Base-by-base conservation (phyloP, 2,888 invertebrate genomes). In the Lithophane semibrunnea region DNA sequence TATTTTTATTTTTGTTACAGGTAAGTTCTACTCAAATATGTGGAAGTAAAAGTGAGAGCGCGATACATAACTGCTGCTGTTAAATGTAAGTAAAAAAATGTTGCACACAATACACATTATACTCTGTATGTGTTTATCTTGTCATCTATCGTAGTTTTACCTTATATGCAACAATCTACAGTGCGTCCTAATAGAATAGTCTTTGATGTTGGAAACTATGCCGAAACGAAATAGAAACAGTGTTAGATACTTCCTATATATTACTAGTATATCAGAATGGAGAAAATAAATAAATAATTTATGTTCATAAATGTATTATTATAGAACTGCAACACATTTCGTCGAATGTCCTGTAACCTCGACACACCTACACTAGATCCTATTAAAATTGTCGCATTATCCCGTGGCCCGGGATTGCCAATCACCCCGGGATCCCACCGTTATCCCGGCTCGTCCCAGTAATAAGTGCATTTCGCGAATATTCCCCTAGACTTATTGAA, bases 381-480 rank as follows among this genome's bases (percentile, higher is more conserved):
- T 88, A 89, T 91, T 91, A 89, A 89, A 89, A 93, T 92, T 88
- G 92, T 90, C 91, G 90, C 90, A 91, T 93, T 93, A 93, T 92
- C 91, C 92, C 91, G 88, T 85, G 86, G 85, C 85, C 86, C 89
- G 91, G 93, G 91, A 94, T 94, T 94, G 94, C 93, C 94, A 94
- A 94, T 94, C 94, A 95, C 92, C 90, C 91, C 90, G 92, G 93
- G 93, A 94, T 93, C 92, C 79, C 86, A 65, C 83, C 86, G 91
- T 92, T 91, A 94, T 94, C 93, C 94, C 92, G 91, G 93, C 88
- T 78, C 82, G 77, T 79, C 73, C 82, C 74, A 78, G 88, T 89
- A 90, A 90, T 92, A 90, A 91, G 88, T 92, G 91, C 92, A 92
- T 90, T 91, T 90, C 83, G 87, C 74, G 90, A 90, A 88, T 90